Base-by-base conservation (phyloP, 37 sponge, comb jelly and placozoan species). In the Chondrosia reniformis region DNA sequence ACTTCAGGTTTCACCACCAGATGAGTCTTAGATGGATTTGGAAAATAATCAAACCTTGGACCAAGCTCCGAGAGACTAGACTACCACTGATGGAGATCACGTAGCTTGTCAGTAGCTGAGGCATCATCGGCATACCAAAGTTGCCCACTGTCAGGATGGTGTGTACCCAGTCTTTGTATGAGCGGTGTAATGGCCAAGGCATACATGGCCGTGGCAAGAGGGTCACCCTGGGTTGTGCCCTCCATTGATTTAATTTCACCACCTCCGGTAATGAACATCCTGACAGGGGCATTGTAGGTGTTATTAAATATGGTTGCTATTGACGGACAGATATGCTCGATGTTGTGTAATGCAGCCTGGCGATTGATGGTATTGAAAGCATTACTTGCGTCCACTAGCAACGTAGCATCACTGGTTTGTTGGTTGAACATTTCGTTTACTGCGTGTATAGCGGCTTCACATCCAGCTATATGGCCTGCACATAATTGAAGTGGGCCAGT, bases 121-220 rank as follows among this genome's bases (percentile, higher is more conserved):
- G 72, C 72, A 69, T 69, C 72, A 39, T 69, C 72, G 2, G 72
- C 72, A 69, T 43, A 69, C 72, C 72, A 69, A 17, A 69, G n/a
- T 38, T 69, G 72, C 38, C n/a, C 24, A 25, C 24, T 44, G 10
- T 41, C 3, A 25, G 39, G 37, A 40, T 44, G 42, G n/a, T 39
- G n/a, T 25, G 39, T 44, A 19, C 19, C 42, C 41, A 69, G 72
- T 44, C 42, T 69, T 22, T 25, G 41, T 34, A 69, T 69, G 43
- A 69, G 72, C 21, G 72, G 72, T 39, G 22, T 44, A 30, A 69
- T 69, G 36, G 44, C 5, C 2, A 69, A 25, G 7, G 42, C 40
- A 34, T 43, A 69, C 72, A 69, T 69, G 24, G 72, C 72, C 72
- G 42, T 69, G 2, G 44, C 72, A 13, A 69, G 79, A 19, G 61